phyloP scores from a whole-genome alignment of 2,113 vertebrate genomes.

The Hemichromis elongatus region DNA sequence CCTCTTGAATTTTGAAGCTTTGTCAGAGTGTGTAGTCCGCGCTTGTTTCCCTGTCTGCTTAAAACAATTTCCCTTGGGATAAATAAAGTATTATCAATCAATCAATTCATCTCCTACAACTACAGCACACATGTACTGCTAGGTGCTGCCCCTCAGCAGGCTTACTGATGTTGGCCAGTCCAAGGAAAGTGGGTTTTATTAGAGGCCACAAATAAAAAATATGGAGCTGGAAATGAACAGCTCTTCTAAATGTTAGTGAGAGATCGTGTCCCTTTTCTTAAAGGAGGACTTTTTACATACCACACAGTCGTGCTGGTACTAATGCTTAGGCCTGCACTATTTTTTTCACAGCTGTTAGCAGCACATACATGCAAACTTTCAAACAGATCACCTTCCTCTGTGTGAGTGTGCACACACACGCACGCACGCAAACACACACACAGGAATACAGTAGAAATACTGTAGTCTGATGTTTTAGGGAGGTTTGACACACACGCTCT shows the following conservation, averaged over 20 bases:
- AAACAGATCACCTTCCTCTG: neutral
- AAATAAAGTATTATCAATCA: no score
- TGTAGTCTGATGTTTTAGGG: conserved; percentile 5
- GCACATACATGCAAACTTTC: neutral
- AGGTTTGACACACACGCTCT: conserved; percentile 10
- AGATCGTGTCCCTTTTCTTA: neutral
- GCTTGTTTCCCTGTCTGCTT: no score
- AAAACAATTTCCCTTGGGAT: no score
- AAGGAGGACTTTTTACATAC: neutral
- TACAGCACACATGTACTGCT: neutral
- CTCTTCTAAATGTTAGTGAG: fast-evolving
- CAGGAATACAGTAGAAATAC: conserved; percentile 13
- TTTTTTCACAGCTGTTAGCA: neutral
- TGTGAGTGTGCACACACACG: neutral
- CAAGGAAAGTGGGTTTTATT: neutral
- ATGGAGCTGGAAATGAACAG: neutral
- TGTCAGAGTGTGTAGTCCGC: neutral
- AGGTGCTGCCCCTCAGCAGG: neutral
- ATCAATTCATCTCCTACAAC: neutral
- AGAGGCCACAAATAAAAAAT: neutral
- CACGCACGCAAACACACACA: neutral
- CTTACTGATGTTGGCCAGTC: neutral
- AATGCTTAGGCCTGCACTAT: neutral
- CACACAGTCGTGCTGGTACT: fast-evolving
- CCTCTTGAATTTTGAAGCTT: neutral